Evolutionary conservation across 92 coral and sea anemone species (phyloP), one percentile per base, ranked within the genome.

Genomic region (Isaurus tuberculatus): DNA sequence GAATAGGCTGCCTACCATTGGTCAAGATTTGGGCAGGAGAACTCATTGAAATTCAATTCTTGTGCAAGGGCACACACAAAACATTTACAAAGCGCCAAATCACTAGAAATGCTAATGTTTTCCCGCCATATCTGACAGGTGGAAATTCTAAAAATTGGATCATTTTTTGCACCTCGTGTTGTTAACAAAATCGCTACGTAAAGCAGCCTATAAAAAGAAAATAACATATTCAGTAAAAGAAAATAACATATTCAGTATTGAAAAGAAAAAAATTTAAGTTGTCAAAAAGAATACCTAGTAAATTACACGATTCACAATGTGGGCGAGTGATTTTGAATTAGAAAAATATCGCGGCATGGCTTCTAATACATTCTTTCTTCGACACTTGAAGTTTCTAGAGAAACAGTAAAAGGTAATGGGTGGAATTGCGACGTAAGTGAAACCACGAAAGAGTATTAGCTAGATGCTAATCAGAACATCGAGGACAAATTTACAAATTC

Each of bases 121-220:
- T 72, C 53, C 53, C 78, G 82, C 67, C 68, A 32, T 33, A 23
- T n/a, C 9, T 58, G 82, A 77, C 82, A 77, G 82, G 53, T 77
- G 82, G 48, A 55, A 23, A 58, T 34, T 30, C 8, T 37, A 77
- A n/a, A n/a, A 58, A 77, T 77, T 77, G 49, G 57, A 31, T 77
- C 67, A 31, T 65, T 6, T 40, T 61, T 33, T 44, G 32, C 69
- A 32, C 27, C 31, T 61, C 58, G n/a, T 33, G 36, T 33, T 77
- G 48, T 65, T 22, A 58, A 77, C 34, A 49, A 23, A 44, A 32
- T 33, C 17, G 30, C 82, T 57, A 29, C 20, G 14, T 23, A 34
- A 32, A 36, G 58, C 33, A 23, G 70, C 25, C 4, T 30, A 14
- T 30, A 0, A 16, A 31, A 33, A 7, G 20, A 57, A 77, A 28